phyloP scores from a whole-genome alignment of 2,888 invertebrate genomes.

The Netelia melanura region DNA sequence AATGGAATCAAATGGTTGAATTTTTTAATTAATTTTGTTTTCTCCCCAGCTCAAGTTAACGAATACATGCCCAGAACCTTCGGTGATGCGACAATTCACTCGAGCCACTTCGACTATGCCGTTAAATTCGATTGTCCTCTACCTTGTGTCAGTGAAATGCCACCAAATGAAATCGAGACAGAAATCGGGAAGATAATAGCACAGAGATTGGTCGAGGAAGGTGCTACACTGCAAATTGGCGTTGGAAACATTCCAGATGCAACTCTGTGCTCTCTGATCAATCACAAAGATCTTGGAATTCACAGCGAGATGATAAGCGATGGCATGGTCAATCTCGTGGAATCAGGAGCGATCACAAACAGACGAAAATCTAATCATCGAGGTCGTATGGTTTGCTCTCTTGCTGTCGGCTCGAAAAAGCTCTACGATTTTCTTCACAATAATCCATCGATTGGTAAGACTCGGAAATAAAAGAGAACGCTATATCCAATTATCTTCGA shows the following conservation, averaged over 20 bases:
- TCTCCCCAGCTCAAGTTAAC: constrained; percentile 91
- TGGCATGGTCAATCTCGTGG: constrained; percentile 95
- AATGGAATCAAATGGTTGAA: neutral
- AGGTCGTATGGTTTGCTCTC: constrained; percentile 96
- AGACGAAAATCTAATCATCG: constrained; percentile 92
- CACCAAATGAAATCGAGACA: constrained; percentile 88
- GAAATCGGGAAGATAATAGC: constrained; percentile 96
- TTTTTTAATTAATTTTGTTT: neutral
- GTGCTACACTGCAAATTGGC: constrained; percentile 97
- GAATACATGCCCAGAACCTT: constrained; percentile 96
- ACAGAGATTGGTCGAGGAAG: constrained; percentile 95
- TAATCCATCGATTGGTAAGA: constrained; percentile 94
- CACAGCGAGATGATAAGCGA: constrained; percentile 99
- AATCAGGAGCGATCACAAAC: constrained; percentile 95
- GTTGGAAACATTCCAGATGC: constrained; percentile 98
- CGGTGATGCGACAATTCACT: constrained; percentile 95
- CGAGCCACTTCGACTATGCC: constrained; percentile 96
- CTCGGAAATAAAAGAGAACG: too few species aligned
- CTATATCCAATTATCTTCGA: too few species aligned
- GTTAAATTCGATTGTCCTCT: constrained; percentile 90
- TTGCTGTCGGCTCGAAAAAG: constrained; percentile 94
- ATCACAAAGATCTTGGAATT: constrained; percentile 97
- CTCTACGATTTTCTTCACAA: constrained; percentile 97
- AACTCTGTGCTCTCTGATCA: constrained; percentile 91
- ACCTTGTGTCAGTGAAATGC: constrained; percentile 90